Conservation (phyloP, 2,113 vertebrate genomes). For the Pithys albifrons region DNA sequence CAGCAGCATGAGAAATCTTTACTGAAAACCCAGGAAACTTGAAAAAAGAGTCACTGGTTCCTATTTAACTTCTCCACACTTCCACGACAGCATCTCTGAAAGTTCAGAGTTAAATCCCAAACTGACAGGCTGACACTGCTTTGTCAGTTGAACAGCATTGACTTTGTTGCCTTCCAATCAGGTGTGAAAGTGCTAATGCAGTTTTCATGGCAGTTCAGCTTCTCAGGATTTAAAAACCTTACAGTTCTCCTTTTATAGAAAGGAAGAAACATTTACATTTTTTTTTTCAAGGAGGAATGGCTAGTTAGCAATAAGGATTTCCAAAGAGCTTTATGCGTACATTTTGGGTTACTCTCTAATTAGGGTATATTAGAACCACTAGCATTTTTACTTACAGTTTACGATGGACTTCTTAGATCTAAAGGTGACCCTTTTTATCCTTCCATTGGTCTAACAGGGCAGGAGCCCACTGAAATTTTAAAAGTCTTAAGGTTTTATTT, state of each 20-base stretch:
- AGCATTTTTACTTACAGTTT: neutral
- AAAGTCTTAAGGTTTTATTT: neutral
- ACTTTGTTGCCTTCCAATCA: neutral
- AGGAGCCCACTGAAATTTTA: neutral
- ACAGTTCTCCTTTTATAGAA: neutral
- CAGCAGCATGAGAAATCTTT: neutral
- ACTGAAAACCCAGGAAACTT: neutral
- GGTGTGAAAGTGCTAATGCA: slow-evolving; percentile 38
- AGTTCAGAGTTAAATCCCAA: neutral
- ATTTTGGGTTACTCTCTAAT: neutral
- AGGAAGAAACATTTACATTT: neutral
- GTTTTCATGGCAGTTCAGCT: neutral
- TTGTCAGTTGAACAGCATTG: slow-evolving; percentile 1
- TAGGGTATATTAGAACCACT: neutral
- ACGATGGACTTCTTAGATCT: neutral
- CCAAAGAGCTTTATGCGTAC: neutral
- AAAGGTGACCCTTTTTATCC: neutral
- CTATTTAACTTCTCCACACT: slow-evolving; percentile 5
- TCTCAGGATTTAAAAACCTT: neutral
- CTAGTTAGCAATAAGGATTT: neutral
- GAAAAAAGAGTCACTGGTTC: neutral
- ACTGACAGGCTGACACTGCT: neutral
- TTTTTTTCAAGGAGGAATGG: neutral
- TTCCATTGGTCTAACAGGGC: neutral
- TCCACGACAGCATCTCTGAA: slow-evolving; percentile 3